These are phyloP conservation scores for Coregonus sp. DNA, from an alignment of 2,797 vertebrate species.

Conservation along the genomic window DNA sequence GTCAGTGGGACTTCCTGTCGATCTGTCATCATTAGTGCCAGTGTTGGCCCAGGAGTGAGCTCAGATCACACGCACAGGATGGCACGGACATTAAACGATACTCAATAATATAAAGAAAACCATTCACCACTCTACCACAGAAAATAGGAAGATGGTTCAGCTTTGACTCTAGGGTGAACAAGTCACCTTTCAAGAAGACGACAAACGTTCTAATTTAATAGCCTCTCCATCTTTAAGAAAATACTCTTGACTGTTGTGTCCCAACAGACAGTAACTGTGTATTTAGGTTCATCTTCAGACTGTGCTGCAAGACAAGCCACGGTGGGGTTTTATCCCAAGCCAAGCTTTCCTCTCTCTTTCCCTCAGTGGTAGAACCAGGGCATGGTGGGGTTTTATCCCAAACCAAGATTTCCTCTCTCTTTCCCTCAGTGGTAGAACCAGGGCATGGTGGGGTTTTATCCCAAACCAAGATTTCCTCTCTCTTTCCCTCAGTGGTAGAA, in stretches of 20 bases:
- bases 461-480: constrained; percentile 17
- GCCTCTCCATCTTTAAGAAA: not conserved
- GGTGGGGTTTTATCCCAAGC: constrained; percentile 42
- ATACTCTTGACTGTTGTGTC: no score
- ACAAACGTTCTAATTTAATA: constrained; percentile 1
- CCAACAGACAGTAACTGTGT: not conserved
- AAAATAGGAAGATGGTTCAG: not conserved
- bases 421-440: no score
- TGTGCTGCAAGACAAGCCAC: constrained; percentile 38
- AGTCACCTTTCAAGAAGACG: constrained; percentile 10
- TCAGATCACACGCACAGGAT: constrained; percentile 38
- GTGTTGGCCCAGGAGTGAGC: constrained; percentile 17
- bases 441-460: constrained; percentile 30
- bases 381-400: constrained; percentile 36
- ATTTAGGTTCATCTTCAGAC: constrained; percentile 23
- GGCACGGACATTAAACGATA: constrained; percentile 44
- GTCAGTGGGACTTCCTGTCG: constrained; percentile 56
- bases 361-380: no score
- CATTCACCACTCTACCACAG: constrained; percentile 1
- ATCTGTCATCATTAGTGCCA: constrained; percentile 52
- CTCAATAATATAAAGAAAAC: constrained; percentile 8
- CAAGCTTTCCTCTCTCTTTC: no score
- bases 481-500: no score
- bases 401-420: constrained; percentile 6
- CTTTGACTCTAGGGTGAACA: not conserved